Conservation (phyloP, 35 echinoderm and acorn worm species). For the Lytechinus pictus region DNA sequence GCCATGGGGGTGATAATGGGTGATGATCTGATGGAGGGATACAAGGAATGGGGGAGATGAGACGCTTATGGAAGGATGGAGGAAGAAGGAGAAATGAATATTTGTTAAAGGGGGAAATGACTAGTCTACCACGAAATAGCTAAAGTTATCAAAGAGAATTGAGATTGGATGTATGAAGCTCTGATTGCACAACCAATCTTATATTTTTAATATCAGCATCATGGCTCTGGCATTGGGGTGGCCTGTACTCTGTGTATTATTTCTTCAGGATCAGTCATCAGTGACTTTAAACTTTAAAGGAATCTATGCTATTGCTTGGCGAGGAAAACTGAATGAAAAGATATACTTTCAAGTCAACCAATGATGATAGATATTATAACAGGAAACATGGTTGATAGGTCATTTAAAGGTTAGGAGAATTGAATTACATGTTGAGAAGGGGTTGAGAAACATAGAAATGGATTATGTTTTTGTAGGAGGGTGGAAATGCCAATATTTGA, state of each 20-base stretch:
- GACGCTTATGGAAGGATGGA: not conserved
- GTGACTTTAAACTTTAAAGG: too few relatives aligned
- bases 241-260: too few relatives aligned
- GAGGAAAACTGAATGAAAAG: not conserved
- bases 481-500: not conserved
- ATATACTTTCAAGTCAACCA: not conserved
- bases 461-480: not conserved
- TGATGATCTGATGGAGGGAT: not conserved
- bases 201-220: too few relatives aligned
- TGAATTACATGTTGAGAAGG: not conserved
- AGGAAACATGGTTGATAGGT: not conserved
- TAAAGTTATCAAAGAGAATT: not conserved
- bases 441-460: not conserved
- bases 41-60: slow-evolving; percentile 2
- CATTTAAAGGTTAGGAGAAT: not conserved
- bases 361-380: not conserved
- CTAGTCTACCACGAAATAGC: not conserved
- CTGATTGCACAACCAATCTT: too few relatives aligned
- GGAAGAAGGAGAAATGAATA: slow-evolving; percentile 12
- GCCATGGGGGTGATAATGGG: not conserved
- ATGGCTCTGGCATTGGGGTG: too few relatives aligned
- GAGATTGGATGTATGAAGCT: not conserved
- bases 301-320: too few relatives aligned
- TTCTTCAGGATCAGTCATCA: too few relatives aligned
- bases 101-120: not conserved